These are phyloP conservation scores for Triplophysa yarkandensis DNA, from an alignment of 2,797 vertebrate genomes.

Conservation along the genomic window DNA sequence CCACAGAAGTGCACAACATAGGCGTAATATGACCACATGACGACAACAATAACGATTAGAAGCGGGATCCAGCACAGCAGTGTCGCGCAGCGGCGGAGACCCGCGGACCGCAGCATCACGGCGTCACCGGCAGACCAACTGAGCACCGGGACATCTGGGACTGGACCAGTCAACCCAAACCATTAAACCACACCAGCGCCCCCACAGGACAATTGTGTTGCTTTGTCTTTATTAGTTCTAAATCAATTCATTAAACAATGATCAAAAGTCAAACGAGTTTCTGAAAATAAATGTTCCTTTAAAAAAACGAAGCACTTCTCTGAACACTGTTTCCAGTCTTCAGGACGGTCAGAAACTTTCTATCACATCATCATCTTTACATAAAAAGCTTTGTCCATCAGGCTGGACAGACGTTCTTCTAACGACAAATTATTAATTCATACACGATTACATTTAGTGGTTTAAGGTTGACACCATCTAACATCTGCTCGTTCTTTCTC, in stretches of 20 bases:
- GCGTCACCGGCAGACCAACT: not conserved
- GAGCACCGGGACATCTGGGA: not conserved
- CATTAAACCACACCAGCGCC: constrained; percentile 23
- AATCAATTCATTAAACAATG: not conserved
- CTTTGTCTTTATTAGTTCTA: not conserved
- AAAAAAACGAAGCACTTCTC: not conserved
- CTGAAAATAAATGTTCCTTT: not conserved
- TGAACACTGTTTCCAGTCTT: not conserved
- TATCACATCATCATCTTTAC: not conserved
- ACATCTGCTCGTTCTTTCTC: not conserved
- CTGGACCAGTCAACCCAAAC: not conserved
- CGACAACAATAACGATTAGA: constrained; percentile 73
- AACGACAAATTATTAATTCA: not conserved
- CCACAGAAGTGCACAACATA: constrained; percentile 83
- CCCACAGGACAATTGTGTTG: not conserved
- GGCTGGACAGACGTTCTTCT: not conserved
- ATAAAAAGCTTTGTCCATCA: not conserved
- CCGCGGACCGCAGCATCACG: constrained; percentile 44
- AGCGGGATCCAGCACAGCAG: constrained; percentile 79
- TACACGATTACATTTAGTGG: not conserved
- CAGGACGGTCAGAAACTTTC: constrained; percentile 1
- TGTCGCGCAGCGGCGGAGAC: constrained; percentile 71
- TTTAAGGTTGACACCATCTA: not conserved
- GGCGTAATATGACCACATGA: constrained; percentile 84
- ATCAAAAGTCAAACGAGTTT: not conserved